Base-by-base conservation (phyloP, 2,113 vertebrate species). In the Ammodramus savannarum region DNA sequence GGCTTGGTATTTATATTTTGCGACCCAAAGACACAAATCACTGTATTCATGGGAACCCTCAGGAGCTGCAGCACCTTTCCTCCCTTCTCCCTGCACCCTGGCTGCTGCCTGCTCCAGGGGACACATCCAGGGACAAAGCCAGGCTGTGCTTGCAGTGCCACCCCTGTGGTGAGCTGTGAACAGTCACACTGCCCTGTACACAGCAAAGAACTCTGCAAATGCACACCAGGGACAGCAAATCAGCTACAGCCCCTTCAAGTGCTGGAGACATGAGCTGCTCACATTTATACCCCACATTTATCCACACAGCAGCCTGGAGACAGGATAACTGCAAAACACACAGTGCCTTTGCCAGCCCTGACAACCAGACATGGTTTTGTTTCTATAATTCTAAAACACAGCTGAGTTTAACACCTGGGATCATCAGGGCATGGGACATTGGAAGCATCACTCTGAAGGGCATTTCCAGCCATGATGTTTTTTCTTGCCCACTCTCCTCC, bases 131-230 rank as follows among this genome's bases (percentile, higher is more conserved):
- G 41, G 34, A n/a, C 72, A 83, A 34, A 55, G 58, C 18, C 1
- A 1, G 39, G 18, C 71, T 55, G 71, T 13, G 43, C 72, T 5
- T 11, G 46, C 79, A 41, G 26, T 8, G 39, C 63, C 67, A 46
- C 3, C 68, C 4, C 49, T 19, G 0, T 0, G 26, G 6, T 23
- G 18, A 13, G 11, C 3, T 83, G 67, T 9, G 4, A 39, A 17
- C 1, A 34, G 21, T 9, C 11, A 4, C 18, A 4, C 19, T 6
- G 0, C 10, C 25, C 38, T 38, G 4, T 1, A 8, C 4, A 2
- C 6, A 1, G 13, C 11, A 71, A n/a, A 61, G 18, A 16, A 22
- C 16, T 4, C 10, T 66, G 44, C n/a, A 15, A 55, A n/a, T 1
- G 12, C 34, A 9, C 57, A 29, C 5, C 20, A 7, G 6, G 36